Evolutionary conservation across 2,113 vertebrate genomes (phyloP), one percentile per base, ranked within the genome.

Genomic region (Anolis carolinensis): DNA sequence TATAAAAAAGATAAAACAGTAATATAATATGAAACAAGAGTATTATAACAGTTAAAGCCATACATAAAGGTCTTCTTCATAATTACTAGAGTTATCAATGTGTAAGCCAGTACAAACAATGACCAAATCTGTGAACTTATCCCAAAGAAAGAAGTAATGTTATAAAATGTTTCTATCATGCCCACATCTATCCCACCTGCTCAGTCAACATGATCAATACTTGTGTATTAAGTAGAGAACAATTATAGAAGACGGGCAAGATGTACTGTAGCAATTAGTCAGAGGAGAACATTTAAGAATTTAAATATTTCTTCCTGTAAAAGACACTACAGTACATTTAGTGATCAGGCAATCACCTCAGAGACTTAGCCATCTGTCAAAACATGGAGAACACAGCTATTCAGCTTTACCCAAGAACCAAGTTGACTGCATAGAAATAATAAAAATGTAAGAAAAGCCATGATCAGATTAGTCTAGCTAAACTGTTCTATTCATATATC

Each of bases 231-330:
- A 55, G 34, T 2, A 4, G 82, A 39, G 88, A 82, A 21, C 25
- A 76, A 84, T 65, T 79, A 39, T 30, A 78, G 79, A 86, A 34
- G 39, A 82, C 21, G 73, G 76, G 25, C 27, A n/a, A 91, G 81
- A 90, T 86, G 83, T 39, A 82, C 4, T 79, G 86, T 88, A 83
- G 0, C 1, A 0, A 85, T 88, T 82, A 63, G 16, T 36, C 74
- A 87, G 83, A 18, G 82, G 44, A 70, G 1, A 25, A 32, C n/a
- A 92, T 34, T 44, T 86, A 88, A 81, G 89, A 90, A 88, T 67
- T n/a, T 55, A 85, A 78, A 62, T 59, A 13, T 1, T 8, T 83
- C 50, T 27, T 82, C 59, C 50, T 84, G 30, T 36, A 67, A 4
- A 83, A 89, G 67, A 81, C 86, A 7, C 55, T 87, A 82, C 74